Conservation (phyloP, 2,797 vertebrate species). For the Rhinoraja longicauda region DNA sequence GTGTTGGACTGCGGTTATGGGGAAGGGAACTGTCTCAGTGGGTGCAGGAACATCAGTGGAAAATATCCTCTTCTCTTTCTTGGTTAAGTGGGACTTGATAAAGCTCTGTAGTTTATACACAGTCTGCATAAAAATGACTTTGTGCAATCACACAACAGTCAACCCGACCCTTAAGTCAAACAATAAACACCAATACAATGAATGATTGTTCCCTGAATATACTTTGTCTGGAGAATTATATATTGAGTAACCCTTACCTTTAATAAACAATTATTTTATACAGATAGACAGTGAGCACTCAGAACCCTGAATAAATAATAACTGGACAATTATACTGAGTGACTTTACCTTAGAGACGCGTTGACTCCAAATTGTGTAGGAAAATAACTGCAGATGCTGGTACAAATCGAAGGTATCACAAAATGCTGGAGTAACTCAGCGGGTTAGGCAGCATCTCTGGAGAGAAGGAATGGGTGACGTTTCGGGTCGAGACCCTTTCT, state of each 20-base stretch:
- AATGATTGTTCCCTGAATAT: not conserved
- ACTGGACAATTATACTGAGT: not conserved
- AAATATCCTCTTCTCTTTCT: not conserved
- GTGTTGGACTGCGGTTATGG: not conserved
- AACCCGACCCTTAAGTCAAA: too few species aligned
- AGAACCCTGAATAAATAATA: not conserved
- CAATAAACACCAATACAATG: too few species aligned
- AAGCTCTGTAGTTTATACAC: not conserved
- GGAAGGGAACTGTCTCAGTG: not conserved
- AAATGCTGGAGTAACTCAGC: too few species aligned
- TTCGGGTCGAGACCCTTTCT: too few species aligned
- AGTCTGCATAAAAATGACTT: not conserved
- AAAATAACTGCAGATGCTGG: too few species aligned
- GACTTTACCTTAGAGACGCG: not conserved
- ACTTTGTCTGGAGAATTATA: not conserved
- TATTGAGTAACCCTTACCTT: not conserved
- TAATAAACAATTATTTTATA: not conserved
- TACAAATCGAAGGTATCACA: too few species aligned
- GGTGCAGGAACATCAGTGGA: not conserved
- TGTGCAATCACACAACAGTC: too few species aligned
- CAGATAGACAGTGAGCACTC: not conserved
- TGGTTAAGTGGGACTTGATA: not conserved
- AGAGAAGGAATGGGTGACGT: too few species aligned
- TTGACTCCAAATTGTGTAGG: too few species aligned
- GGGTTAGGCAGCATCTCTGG: too few species aligned